Conservation (phyloP, 2,888 invertebrate genomes). For the Phyllotreta striolata region DNA sequence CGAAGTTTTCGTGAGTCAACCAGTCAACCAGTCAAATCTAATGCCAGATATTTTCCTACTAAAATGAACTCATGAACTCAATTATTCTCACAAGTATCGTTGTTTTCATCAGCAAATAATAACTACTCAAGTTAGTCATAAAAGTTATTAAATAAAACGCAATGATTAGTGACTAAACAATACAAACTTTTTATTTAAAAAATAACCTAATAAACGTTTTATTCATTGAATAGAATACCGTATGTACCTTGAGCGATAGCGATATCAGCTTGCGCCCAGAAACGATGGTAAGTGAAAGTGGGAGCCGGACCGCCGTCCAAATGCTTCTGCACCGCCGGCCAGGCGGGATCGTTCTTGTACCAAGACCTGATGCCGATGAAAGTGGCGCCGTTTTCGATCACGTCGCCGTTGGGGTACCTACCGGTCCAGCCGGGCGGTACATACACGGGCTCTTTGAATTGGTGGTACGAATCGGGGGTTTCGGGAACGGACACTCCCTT, state of each 20-base stretch:
- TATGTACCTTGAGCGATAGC: constrained; percentile 44
- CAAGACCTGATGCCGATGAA: constrained; percentile 45
- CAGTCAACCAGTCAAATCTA: too few relatives aligned
- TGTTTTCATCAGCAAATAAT: too few relatives aligned
- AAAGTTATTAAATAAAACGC: too few relatives aligned
- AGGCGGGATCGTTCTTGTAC: constrained; percentile 43
- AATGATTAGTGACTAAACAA: too few relatives aligned
- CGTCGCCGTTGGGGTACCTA: constrained; percentile 44
- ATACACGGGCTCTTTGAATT: constrained; percentile 44
- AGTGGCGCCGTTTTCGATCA: constrained; percentile 44
- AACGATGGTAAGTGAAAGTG: constrained; percentile 44
- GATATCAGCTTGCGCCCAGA: constrained; percentile 47
- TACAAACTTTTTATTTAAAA: background rate
- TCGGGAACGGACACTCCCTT: constrained; percentile 44
- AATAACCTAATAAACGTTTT: constrained; percentile 16
- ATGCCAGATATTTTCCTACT: too few relatives aligned
- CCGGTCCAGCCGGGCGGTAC: constrained; percentile 47
- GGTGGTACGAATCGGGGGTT: constrained; percentile 40
- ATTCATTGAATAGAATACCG: constrained; percentile 45
- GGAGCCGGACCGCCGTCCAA: constrained; percentile 43
- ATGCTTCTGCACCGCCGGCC: constrained; percentile 39
- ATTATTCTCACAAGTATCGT: too few relatives aligned
- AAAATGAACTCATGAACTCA: too few relatives aligned
- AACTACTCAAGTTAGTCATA: too few relatives aligned
- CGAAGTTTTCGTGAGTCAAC: too few relatives aligned